Base-by-base conservation (phyloP, 92 coral and sea anemone species). In the Galaxea fascicularis region DNA sequence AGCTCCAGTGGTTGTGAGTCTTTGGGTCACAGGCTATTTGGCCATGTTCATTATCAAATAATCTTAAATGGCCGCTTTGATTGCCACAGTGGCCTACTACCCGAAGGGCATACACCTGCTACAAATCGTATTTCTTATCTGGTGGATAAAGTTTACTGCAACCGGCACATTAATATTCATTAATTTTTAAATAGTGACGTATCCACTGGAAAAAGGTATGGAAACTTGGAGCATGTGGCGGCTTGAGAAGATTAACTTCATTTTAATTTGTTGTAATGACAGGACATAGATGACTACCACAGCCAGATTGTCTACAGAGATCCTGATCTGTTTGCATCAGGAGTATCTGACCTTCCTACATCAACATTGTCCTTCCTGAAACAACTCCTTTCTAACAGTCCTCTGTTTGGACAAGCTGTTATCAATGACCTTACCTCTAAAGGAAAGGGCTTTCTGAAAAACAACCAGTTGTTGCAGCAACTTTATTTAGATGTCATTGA, bases 261-360 rank as follows among this genome's bases (percentile, higher is more conserved):
- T 4, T 46, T 57, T 56, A 4, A 11, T 64, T 69, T 54, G 28
- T 45, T 52, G 46, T 31, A 31, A 15, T 59, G 63, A 21, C 89
- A 96, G 99, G 99, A 93, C n/a, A 85, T 97, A 44, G 98, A 97
- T 86, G 85, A 91, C 78, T 94, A 93, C 79, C 93, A 97, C 77
- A 86, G 94, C 67, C 86, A 93, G 89, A 88, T 94, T 74, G 94
- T 95, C n/a, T 92, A 88, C 71, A 84, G 92, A 20, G 95, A 88
- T 57, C 93, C 86, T 5, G 89, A 89, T 57, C 67, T 53, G 58
- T 85, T 88, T 76, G 86, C 91, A 2, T 69, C 93, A 39, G 95
- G 87, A 44, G 92, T 90, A 26, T 88, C 98, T 8, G 88, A 73
- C 51, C 84, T 96, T 68, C 89, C 95, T 52, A 86, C 90, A 25